phyloP scores from a whole-genome alignment of 1,140 invertebrate species.

The Coelopa frigida region DNA sequence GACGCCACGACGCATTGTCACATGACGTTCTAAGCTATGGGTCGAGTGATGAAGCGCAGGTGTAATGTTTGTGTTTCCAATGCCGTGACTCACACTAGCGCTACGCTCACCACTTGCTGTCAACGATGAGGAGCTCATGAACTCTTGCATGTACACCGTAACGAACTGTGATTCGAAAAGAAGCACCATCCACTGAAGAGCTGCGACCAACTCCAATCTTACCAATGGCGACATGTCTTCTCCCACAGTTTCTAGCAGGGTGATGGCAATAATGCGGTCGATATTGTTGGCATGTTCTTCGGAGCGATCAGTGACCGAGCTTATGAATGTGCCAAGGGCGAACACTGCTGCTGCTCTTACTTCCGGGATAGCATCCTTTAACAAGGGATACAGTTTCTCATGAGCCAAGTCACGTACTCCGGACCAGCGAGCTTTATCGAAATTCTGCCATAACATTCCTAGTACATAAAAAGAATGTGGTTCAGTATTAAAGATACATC shows the following conservation, averaged over 20 bases:
- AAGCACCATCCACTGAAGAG: slow-evolving; percentile 84
- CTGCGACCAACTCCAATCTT: slow-evolving; percentile 69
- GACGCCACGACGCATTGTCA: slow-evolving; percentile 34
- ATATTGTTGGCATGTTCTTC: slow-evolving; percentile 91
- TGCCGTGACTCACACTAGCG: slow-evolving; percentile 27
- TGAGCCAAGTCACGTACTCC: slow-evolving; percentile 92
- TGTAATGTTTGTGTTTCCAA: slow-evolving; percentile 10
- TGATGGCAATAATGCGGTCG: slow-evolving; percentile 85
- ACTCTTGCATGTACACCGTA: slow-evolving; percentile 56
- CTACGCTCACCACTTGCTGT: slow-evolving; percentile 25
- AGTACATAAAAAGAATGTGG: not conserved
- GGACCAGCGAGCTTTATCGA: slow-evolving; percentile 89
- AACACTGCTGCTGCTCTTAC: slow-evolving; percentile 85
- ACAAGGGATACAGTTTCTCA: slow-evolving; percentile 79
- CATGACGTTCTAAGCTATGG: slow-evolving; percentile 37
- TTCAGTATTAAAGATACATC: too few relatives aligned
- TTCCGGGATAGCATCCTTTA: slow-evolving; percentile 77
- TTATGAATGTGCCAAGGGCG: slow-evolving; percentile 90
- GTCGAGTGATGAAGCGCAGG: slow-evolving; percentile 18
- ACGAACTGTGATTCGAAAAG: slow-evolving; percentile 87
- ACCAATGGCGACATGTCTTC: slow-evolving; percentile 84
- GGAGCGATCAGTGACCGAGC: slow-evolving; percentile 68
- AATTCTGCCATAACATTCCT: slow-evolving; percentile 89
- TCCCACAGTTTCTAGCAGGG: slow-evolving; percentile 66
- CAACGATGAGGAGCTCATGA: slow-evolving; percentile 19